A percentile compares a stretch with the other conserved stretches of the same genome.
phyloP scores from a whole-genome alignment of 2,797 vertebrate genomes.

The Myotis myotis region DNA sequence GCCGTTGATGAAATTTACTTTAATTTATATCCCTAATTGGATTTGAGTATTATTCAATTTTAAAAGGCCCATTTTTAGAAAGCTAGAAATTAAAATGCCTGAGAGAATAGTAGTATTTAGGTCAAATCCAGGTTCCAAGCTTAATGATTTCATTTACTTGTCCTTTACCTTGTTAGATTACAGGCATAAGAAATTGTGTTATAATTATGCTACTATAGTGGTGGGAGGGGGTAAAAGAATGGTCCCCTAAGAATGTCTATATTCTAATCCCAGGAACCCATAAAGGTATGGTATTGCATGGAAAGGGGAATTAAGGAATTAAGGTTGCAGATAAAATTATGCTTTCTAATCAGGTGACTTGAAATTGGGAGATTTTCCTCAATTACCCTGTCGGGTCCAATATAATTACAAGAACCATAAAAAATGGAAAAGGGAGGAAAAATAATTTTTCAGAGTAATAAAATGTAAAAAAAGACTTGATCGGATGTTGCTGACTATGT shows the following conservation, averaged over 20 bases:
- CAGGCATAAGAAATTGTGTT: slow-evolving; percentile 35
- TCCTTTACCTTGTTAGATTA: slow-evolving; percentile 28
- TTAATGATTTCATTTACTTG: slow-evolving; percentile 32
- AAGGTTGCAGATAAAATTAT: background rate
- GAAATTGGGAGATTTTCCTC: background rate
- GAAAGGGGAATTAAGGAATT: background rate
- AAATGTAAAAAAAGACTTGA: background rate
- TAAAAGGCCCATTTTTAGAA: slow-evolving; percentile 36
- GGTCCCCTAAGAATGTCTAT: background rate
- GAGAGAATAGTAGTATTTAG: background rate
- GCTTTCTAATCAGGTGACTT: background rate
- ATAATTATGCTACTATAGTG: background rate
- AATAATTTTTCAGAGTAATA: background rate
- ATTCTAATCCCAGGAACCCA: background rate
- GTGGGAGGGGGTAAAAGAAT: background rate
- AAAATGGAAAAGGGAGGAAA: background rate
- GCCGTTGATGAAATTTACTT: slow-evolving; percentile 10
- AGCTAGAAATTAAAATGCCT: slow-evolving; percentile 45
- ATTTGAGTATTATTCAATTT: slow-evolving; percentile 45
- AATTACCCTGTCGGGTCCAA: background rate
- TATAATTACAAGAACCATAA: background rate
- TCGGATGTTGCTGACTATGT: background rate
- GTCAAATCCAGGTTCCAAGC: slow-evolving; percentile 26
- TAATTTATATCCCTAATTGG: slow-evolving; percentile 55
- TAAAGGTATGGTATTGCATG: background rate